Conservation (phyloP, 2,113 vertebrate species). For the Plestiodon gilberti region DNA sequence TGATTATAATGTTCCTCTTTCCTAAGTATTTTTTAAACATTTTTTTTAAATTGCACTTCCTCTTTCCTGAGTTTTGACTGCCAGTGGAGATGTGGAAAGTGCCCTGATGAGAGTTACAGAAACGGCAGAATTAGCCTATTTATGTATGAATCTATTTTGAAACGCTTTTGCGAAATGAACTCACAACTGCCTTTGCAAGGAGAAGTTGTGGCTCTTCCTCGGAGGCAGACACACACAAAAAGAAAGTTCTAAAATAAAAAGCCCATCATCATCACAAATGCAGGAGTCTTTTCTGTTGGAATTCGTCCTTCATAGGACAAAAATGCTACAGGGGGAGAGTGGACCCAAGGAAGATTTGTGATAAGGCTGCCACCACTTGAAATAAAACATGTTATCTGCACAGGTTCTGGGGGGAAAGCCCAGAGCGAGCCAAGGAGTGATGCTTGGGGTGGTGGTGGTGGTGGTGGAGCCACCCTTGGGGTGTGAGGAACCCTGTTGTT, state of each 20-base stretch:
- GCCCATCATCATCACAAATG: neutral
- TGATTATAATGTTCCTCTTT: too few relatives aligned
- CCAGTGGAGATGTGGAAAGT: neutral
- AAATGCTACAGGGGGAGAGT: neutral
- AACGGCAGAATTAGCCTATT: neutral
- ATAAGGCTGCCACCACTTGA: neutral
- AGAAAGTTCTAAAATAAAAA: neutral
- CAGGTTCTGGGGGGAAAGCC: neutral
- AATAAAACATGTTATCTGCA: neutral
- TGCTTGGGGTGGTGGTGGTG: neutral
- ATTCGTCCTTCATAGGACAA: too few relatives aligned
- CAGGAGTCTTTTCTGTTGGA: neutral
- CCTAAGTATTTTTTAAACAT: neutral
- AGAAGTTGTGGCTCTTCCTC: neutral
- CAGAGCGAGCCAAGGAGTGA: neutral
- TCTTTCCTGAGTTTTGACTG: neutral
- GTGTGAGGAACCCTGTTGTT: neutral
- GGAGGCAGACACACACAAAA: too few relatives aligned
- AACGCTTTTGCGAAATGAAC: neutral
- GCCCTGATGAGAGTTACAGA: neutral
- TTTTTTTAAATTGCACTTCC: neutral
- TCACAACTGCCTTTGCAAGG: neutral
- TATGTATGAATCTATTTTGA: neutral
- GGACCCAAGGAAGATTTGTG: neutral
- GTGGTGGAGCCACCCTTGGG: too few relatives aligned